A percentile compares a stretch with the other conserved stretches of the same genome.
Conservation (phyloP, 2,797 vertebrate genomes). For the Scyliorhinus canicula region DNA sequence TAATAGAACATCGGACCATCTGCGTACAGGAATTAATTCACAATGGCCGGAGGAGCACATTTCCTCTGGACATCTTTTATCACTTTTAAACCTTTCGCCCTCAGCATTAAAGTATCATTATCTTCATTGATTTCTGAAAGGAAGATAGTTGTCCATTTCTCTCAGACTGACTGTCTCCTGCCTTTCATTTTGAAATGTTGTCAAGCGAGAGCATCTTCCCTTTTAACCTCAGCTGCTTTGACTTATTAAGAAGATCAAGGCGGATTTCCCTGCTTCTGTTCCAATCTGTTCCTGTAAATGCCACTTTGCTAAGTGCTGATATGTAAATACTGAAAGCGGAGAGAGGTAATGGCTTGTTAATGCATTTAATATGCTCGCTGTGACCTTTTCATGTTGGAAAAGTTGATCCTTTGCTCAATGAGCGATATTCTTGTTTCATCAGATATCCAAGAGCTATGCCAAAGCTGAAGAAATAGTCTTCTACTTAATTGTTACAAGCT, state of each 20-base stretch:
- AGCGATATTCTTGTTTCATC: not conserved
- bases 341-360: not conserved
- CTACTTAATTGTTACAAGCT: not conserved
- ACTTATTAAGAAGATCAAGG: not conserved
- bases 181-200: not conserved
- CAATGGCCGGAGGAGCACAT: not conserved
- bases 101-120: not conserved
- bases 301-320: not conserved
- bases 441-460: not conserved
- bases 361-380: not conserved
- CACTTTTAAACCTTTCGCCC: constrained; percentile 3
- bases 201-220: not conserved
- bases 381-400: not conserved
- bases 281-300: not conserved
- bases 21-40: not conserved
- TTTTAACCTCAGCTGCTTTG: not conserved
- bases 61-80: not conserved
- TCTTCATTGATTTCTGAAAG: not conserved
- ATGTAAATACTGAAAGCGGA: constrained; percentile 9
- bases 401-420: not conserved
- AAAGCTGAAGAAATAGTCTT: not conserved
- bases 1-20: not conserved
- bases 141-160: not conserved
- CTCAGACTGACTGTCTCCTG: constrained; percentile 27
- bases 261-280: not conserved